Conservation (phyloP, 1,140 invertebrate genomes). For the Drosophila paulistorum region DNA sequence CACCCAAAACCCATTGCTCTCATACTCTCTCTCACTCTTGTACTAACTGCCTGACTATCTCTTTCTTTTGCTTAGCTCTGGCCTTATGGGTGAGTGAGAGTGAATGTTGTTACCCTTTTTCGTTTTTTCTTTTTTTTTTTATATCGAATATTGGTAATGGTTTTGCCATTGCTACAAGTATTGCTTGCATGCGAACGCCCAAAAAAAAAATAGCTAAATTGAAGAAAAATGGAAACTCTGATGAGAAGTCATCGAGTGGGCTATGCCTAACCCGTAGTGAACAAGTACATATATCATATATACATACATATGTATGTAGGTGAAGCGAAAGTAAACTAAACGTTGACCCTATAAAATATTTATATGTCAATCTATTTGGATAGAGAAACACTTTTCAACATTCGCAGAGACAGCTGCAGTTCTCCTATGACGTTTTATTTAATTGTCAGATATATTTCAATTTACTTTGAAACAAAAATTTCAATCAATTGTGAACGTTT, state of each 20-base stretch:
- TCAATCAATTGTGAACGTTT: no score
- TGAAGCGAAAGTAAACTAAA: conserved; percentile 1
- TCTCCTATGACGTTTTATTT: no score
- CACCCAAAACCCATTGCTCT: conserved; percentile 19
- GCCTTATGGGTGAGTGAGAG: conserved; percentile 42
- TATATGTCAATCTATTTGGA: not conserved
- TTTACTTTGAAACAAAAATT: no score
- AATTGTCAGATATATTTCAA: no score
- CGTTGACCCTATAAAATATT: conserved; percentile 10
- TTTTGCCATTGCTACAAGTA: conserved; percentile 42
- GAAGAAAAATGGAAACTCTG: conserved; percentile 41
- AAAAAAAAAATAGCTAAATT: conserved; percentile 43
- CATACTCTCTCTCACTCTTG: not conserved
- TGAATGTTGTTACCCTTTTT: conserved; percentile 63
- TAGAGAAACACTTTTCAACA: not conserved
- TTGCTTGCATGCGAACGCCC: conserved; percentile 71
- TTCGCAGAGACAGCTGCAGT: not conserved
- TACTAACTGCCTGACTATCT: not conserved
- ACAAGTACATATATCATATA: not conserved
- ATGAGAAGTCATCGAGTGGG: conserved; percentile 38
- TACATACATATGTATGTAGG: not conserved
- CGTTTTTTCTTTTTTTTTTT: conserved; percentile 15
- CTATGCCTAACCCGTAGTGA: not conserved
- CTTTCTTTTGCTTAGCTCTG: conserved; percentile 1
- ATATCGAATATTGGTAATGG: conserved; percentile 78